A percentile compares a stretch with the other conserved stretches of the same genome.
Conservation (phyloP, 2,888 invertebrate species). For the Drymonia ruficornis region DNA sequence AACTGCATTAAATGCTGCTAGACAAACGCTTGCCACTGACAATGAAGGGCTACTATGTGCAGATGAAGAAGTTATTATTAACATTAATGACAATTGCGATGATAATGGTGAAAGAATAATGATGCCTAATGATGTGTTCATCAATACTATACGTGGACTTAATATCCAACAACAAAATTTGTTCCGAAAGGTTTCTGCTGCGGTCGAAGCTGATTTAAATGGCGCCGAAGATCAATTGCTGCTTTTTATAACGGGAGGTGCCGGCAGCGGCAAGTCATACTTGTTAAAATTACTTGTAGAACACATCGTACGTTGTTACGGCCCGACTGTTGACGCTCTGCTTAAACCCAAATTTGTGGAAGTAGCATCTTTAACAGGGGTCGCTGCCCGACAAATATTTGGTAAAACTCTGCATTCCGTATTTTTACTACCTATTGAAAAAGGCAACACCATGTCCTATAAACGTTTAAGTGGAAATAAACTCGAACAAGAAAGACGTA, state of each 20-base stretch:
- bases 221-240: not conserved
- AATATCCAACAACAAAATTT: not conserved
- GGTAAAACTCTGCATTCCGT: conserved; percentile 8
- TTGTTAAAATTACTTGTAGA: not conserved
- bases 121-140: not conserved
- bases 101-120: not conserved
- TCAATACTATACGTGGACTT: not conserved
- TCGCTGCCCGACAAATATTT: conserved; percentile 11
- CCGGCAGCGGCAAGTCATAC: not conserved
- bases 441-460: conserved; percentile 1
- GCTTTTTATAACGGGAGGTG: conserved; percentile 3
- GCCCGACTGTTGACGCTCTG: conserved; percentile 21
- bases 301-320: conserved; percentile 1
- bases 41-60: not conserved
- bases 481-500: conserved; percentile 1
- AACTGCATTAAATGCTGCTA: too few species aligned
- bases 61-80: not conserved
- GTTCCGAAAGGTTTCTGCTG: not conserved
- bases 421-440: conserved; percentile 8
- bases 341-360: conserved; percentile 33
- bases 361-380: conserved; percentile 20
- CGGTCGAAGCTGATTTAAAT: not conserved
- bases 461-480: not conserved
- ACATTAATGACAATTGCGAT: not conserved
- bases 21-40: not conserved